Base-by-base conservation (phyloP, 2,113 vertebrate species). In the Ochotona princeps region DNA sequence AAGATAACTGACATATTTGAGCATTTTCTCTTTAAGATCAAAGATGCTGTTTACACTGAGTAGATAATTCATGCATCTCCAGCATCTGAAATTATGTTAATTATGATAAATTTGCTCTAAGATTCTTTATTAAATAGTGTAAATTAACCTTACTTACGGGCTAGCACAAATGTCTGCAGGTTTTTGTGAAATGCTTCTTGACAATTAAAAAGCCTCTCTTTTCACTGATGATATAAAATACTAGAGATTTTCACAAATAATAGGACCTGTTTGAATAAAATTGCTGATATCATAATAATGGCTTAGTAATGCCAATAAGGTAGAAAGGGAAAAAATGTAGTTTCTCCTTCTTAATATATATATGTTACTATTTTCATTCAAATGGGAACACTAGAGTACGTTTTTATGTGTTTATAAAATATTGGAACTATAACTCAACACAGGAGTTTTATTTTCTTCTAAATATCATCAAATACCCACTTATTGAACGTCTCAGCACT, bases 151-250 rank as follows among this genome's bases (percentile, higher is more conserved):
- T 90, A 90, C 69, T 96, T 95, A 93, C 67, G 89, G 94, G 87
- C 92, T 96, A 94, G 89, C 86, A 90, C 73, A 92, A 96, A 93
- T 91, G 57, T 60, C 93, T 91, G 95, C 87, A 94, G 70, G 93
- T 96, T 96, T 97, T 97, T 85, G 93, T 87, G 87, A 90, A 97
- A 81, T 87, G 69, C 67, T 86, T 97, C 91, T 80, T 91, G 82
- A 69, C 93, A 44, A 98, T 97, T 97, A 97, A 97, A 97, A 95
- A 87, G 74, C 91, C 65, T 93, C 96, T 97, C 83, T 92, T 97
- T 94, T 98, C 92, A 97, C 76, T 35, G 76, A 96, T 96, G 83
- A 90, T 93, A 87, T 2, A 8, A 73, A 95, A 73, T 69, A 96
- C n/a, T 74, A 94, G 85, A 73, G 96, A 61, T 57, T 89, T 95